phyloP scores from a whole-genome alignment of 1,140 invertebrate species.

The Acromyrmex heyeri region DNA sequence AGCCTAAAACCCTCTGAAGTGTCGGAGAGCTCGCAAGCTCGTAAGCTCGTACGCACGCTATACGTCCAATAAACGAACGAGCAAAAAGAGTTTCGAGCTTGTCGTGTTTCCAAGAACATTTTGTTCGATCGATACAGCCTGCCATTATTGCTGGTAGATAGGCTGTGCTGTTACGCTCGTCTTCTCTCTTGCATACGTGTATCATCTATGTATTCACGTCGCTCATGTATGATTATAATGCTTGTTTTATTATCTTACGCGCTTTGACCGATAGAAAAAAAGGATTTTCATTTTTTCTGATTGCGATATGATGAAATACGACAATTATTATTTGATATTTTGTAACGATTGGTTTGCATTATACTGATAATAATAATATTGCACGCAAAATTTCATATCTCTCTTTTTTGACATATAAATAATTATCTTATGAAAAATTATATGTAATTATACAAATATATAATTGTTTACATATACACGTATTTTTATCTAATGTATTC shows the following conservation, averaged over 20 bases:
- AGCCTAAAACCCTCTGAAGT: not conserved
- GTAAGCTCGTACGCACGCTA: slow-evolving; percentile 66
- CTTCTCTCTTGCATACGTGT: slow-evolving; percentile 34
- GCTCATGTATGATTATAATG: slow-evolving; percentile 77
- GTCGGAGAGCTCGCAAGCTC: slow-evolving; percentile 29
- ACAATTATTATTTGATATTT: not conserved
- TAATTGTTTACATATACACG: no score
- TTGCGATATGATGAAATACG: not conserved
- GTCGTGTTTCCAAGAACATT: slow-evolving; percentile 79
- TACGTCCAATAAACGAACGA: slow-evolving; percentile 72
- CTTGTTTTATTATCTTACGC: slow-evolving; percentile 76
- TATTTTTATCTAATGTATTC: not conserved
- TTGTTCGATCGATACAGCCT: slow-evolving; percentile 80
- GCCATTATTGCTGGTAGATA: slow-evolving; percentile 78
- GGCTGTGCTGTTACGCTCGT: slow-evolving; percentile 57
- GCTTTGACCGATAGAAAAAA: slow-evolving; percentile 69
- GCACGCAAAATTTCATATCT: not conserved
- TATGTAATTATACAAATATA: no score
- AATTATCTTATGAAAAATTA: not conserved
- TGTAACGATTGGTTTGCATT: not conserved
- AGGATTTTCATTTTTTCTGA: slow-evolving; percentile 50
- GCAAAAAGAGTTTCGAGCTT: slow-evolving; percentile 71
- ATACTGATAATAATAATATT: not conserved
- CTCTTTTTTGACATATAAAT: not conserved
- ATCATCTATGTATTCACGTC: slow-evolving; percentile 50